These are phyloP conservation scores for Hyles euphorbiae DNA, from an alignment of 1,140 invertebrate species.

Conservation along the genomic window DNA sequence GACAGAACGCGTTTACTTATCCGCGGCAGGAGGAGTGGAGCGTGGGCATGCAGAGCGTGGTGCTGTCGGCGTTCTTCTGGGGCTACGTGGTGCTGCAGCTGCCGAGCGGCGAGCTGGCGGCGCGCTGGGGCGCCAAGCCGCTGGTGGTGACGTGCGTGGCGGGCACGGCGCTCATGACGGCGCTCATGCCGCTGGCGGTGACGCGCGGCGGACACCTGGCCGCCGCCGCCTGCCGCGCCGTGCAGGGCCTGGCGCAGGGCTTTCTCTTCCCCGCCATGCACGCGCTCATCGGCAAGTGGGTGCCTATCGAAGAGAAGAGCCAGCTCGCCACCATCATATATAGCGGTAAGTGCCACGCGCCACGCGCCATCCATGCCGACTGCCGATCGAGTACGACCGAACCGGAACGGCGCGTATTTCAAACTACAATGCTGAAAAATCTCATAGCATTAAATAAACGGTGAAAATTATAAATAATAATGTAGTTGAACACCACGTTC, in stretches of 20 bases:
- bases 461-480: no score
- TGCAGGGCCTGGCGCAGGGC: slow-evolving; percentile 3
- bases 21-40: slow-evolving; percentile 76
- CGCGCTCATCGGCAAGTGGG: slow-evolving; percentile 8
- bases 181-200: neutral
- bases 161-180: neutral
- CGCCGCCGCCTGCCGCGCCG: neutral
- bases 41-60: slow-evolving; percentile 72
- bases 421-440: no score
- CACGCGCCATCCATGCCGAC: no score
- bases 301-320: slow-evolving; percentile 75
- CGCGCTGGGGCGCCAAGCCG: slow-evolving; percentile 62
- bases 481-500: no score
- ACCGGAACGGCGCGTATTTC: no score
- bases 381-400: no score
- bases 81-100: slow-evolving; percentile 75
- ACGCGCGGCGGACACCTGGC: neutral
- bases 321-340: slow-evolving; percentile 61
- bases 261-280: slow-evolving; percentile 1
- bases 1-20: slow-evolving; percentile 58
- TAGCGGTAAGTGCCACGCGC: slow-evolving; percentile 32
- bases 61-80: slow-evolving; percentile 80
- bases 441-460: no score
- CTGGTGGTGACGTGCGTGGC: no score
- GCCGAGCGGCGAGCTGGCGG: slow-evolving; percentile 76